Evolutionary conservation across 2,797 vertebrate genomes (phyloP).

Genomic region (Artibeus lituratus): DNA sequence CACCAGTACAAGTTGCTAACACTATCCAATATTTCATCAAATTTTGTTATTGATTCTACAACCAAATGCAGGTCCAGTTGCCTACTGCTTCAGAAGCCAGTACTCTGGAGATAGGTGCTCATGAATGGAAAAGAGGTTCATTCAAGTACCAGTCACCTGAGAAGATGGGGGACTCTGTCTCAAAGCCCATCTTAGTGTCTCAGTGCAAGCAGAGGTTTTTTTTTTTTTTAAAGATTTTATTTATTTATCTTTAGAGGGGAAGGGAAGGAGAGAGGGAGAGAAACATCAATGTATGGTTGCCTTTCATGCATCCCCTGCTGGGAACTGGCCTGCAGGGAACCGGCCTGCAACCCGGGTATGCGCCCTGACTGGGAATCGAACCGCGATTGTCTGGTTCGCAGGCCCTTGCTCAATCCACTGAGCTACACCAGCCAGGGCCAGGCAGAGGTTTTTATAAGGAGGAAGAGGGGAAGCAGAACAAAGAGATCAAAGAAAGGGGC

Average conservation of each 20-base stretch:
- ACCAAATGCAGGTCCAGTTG: background rate
- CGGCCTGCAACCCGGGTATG: too few relatives aligned
- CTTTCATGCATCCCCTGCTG: too few relatives aligned
- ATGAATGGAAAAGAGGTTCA: background rate
- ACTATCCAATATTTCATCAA: background rate
- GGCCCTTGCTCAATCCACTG: too few relatives aligned
- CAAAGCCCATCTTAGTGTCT: background rate
- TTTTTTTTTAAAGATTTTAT: too few relatives aligned
- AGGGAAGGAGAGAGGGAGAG: too few relatives aligned
- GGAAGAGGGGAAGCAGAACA: background rate
- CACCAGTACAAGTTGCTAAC: background rate
- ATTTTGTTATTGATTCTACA: background rate
- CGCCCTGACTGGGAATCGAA: too few relatives aligned
- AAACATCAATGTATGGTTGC: too few relatives aligned
- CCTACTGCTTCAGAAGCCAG: background rate
- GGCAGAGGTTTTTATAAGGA: background rate
- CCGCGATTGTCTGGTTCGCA: too few relatives aligned
- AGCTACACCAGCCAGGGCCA: too few relatives aligned
- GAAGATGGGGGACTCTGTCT: background rate
- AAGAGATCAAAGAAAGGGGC: background rate
- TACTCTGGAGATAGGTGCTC: background rate
- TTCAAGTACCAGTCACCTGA: background rate
- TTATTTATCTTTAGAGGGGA: too few relatives aligned
- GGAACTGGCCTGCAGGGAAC: too few relatives aligned
- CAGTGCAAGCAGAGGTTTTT: background rate